Base-by-base conservation (phyloP, 2,797 vertebrate genomes). In the Phoxinus dragarum region DNA sequence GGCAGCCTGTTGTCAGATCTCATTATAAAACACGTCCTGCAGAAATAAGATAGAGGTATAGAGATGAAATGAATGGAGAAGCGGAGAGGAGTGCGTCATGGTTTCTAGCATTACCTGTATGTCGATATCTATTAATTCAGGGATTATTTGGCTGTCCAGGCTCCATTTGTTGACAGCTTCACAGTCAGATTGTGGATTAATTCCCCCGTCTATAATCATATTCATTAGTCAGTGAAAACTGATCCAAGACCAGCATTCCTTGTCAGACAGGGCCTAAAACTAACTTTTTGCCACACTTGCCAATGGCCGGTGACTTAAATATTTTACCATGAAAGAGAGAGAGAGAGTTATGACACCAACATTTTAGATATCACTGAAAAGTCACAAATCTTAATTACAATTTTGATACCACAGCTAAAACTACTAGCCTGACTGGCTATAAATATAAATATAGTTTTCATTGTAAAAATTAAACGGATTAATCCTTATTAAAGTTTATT, bases 1-100 rank as follows among this genome's bases (percentile, higher is more conserved):
- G 94, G 93, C 95, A 95, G 94, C 93, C 95, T 96, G 95, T 96
- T 98, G 97, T 97, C 97, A 98, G 95, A 96, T 93, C 94, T 92
- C 93, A 95, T 97, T 97, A 96, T 94, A 91, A 88, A 92, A 94
- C 92, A 92, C 92, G 88, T 94, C 93, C 90, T 91, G 91, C 90
- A 61, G 67, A 67, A 76, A 76, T 21, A 64, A 61, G 82, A 82
- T 87, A 64, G 75, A 69, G 54, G 27, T 38, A 56, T 27, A 44
- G 61, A n/a, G 84, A 78, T 27, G 71, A 80, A 87, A 85, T 85
- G 84, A 82, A 44, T 27, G 64, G 38, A 31, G 79, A 21, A 47
- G 52, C 36, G 44, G 38, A 11, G 42, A 31, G 74, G 21, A 66
- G 34, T 59, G 78, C 23, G 19, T 73, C 67, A 40, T n/a, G 3